Base-by-base conservation (phyloP, 2,888 invertebrate genomes). In the Dione vanillae region DNA sequence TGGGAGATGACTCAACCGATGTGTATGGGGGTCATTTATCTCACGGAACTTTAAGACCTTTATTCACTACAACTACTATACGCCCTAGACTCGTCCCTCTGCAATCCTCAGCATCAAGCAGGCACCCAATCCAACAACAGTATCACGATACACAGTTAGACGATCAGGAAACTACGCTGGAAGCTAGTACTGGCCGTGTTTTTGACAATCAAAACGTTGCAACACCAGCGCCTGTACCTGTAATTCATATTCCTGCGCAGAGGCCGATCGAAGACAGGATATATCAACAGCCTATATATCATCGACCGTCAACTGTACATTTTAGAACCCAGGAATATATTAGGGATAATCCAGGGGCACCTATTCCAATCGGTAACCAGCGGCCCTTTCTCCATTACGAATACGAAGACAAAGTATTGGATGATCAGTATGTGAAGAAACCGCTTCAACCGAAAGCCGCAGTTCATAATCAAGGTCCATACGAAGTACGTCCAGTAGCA, bases 11-110 rank as follows among this genome's bases (percentile, higher is more conserved):
- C 80, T 94, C 95, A 5, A 94, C 95, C 1, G 96, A 96, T 78
- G 95, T 96, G 0, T 96, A 96, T 75, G 96, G 95, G 43, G 94
- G 95, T 45, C 95, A 95, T 35, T 85, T 95, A 14, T 95, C 95
- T 0, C 94, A 94, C 19, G 95, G 94, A 69, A 94, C 95, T 37
- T 94, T 95, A 7, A 89, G 96, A 43, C 96, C 96, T 0, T 83
- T 96, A 16, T 96, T 96, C 77, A 96, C 96, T 0, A 96, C 96
- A 0, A 95, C 95, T 0, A 94, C 92, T 9, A 87, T 89, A 16
- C 89, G 95, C 35, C 93, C 95, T 0, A 89, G 95, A 78, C 81
- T 94, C 40, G 85, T 95, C 43, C 94, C 94, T 0, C 87, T 94
- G 69, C 94, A 93, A 49, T 89, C 93, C 0, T 79, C 94, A 49